Base-by-base conservation (phyloP, 1,140 invertebrate species). In the Caenorhabditis tropicalis region DNA sequence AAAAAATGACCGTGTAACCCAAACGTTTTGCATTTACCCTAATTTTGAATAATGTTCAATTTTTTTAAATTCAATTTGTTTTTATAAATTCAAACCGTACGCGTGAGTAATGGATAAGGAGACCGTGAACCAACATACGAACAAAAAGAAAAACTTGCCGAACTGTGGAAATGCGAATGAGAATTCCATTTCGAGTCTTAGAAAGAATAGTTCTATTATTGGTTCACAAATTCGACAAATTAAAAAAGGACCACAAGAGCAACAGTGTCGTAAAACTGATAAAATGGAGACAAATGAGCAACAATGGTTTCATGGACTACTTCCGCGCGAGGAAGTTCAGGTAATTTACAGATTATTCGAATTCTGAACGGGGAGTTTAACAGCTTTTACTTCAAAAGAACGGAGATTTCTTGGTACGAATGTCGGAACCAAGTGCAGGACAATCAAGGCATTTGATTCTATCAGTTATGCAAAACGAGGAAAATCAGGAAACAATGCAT, bases 261-360 rank as follows among this genome's bases (percentile, higher is more conserved):
- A 56, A 36, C 31, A 65, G 58, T n/a, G 58, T 39, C 19, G 58
- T 65, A 65, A 65, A 65, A 65, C 58, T 15, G 19, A 65, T 36
- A 36, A 31, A 36, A 74, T 74, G 65, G 65, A 74, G 36, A 70
- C 31, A 33, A 70, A 2, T n/a, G 65, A 74, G 10, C 65, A 74
- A 31, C 65, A 16, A 39, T 74, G 27, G n/a, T 74, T 74, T 46
- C 65, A 74, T 24, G 65, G 65, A 74, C n/a, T 74, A 43, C 65
- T 74, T 24, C 65, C 65, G 1, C 36, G 65, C 10, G 65, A 74
- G 15, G 65, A 74, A 74, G 65, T 74, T 43, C 33, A 74, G 65
- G 65, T 74, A 36, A 36, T 36, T 36, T 12, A 0, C 24, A 21
- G 10, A 21, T 21, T n/a, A 51, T 7, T 21, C 2, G 10, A 27